Base-by-base conservation (phyloP, 2,888 invertebrate species). In the Tanytarsus gracilentus region DNA sequence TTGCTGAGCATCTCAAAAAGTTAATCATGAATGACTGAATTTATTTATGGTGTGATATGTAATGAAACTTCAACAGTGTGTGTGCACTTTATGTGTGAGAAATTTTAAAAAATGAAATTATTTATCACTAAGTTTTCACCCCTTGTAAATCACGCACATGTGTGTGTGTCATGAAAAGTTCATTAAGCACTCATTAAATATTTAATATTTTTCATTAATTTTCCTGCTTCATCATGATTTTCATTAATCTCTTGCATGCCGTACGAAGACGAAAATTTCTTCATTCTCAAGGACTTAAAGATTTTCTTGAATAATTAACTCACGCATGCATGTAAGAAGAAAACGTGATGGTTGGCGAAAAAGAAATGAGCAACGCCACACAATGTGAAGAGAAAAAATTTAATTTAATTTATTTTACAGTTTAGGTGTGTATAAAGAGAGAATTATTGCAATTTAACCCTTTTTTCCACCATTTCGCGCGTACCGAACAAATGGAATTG, bases 151-250 rank as follows among this genome's bases (percentile, higher is more conserved):
- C 16, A 16, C 36, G 36, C 36, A 36, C 36, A 14, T 36, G 9
- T 14, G 1, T 36, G 3, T 36, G 7, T 36, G n/a, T 36, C 30
- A 48, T 25, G 33, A 26, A 50, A 60, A 60, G 33, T 60, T 60
- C 60, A 60, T 60, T 60, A 60, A 60, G 60, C 50, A 26, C 60
- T 60, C 60, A 60, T 60, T 60, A 60, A 60, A 60, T 50, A 60
- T 60, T 60, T 58, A 58, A 58, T 58, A 58, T 58, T 58, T 58
- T 58, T 58, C 58, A 58, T 58, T 58, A 58, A 58, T 58, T 58
- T 58, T 48, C 40, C n/a, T 30, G 44, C 58, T 40, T 58, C 58
- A 58, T 58, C 58, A 58, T 58, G 48, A 48, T 30, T 48, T 44
- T 58, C 48, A 58, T 58, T 58, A 58, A 58, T 29, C 48, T 16